A percentile compares a stretch with the other conserved stretches of the same genome.
phyloP scores from a whole-genome alignment of 1,140 invertebrate species.

The Oreohelix idahoensis region DNA sequence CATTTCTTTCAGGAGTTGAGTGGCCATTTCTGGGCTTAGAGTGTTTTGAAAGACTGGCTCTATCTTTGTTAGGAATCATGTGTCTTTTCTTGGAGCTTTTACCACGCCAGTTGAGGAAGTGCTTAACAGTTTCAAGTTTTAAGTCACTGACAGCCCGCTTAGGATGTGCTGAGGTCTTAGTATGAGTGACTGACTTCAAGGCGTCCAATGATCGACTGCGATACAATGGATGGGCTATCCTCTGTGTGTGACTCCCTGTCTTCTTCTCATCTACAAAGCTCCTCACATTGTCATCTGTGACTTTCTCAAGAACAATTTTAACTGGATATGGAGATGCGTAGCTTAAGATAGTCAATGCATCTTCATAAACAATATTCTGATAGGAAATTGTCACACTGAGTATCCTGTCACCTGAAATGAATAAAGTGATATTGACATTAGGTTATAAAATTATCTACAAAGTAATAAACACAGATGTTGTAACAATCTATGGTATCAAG shows the following conservation, averaged over 20 bases:
- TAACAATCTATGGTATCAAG: too few relatives aligned
- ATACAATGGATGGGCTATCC: slow-evolving; percentile 78
- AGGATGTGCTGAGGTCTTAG: slow-evolving; percentile 41
- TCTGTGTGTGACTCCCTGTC: not conserved
- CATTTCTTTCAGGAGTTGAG: not conserved
- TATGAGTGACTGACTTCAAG: slow-evolving; percentile 60
- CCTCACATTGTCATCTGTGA: slow-evolving; percentile 26
- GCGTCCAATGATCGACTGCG: slow-evolving; percentile 81
- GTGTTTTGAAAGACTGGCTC: not conserved
- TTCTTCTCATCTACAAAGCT: not conserved
- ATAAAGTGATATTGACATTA: slow-evolving; percentile 10
- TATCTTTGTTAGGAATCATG: not conserved
- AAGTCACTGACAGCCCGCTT: slow-evolving; percentile 61
- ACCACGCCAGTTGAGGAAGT: slow-evolving; percentile 32
- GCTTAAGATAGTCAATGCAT: slow-evolving; percentile 89
- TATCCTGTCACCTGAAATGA: slow-evolving; percentile 86
- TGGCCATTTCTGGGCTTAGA: not conserved
- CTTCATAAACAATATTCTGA: slow-evolving; percentile 90
- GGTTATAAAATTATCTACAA: not conserved
- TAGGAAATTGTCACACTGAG: slow-evolving; percentile 88
- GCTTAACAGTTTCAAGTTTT: slow-evolving; percentile 46
- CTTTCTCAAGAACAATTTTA: slow-evolving; percentile 61
- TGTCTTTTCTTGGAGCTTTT: slow-evolving; percentile 5
- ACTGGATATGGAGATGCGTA: slow-evolving; percentile 94
- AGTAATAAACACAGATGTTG: slow-evolving; percentile 50